Evolutionary conservation across 2,113 vertebrate genomes (phyloP).

Genomic region (Gobius niger): DNA sequence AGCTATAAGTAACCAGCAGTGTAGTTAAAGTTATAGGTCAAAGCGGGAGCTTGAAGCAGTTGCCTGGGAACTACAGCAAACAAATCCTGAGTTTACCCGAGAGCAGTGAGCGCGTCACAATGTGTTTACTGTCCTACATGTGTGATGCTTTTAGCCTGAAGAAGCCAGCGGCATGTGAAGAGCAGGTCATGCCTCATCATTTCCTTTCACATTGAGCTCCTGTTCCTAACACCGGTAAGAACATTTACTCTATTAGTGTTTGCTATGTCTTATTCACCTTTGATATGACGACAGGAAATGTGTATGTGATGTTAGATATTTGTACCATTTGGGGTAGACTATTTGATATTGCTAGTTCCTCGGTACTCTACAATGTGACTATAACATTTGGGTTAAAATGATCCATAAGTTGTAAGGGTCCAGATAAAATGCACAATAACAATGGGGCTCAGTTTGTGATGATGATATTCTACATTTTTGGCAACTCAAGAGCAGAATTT

Average conservation of each 20-base stretch:
- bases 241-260: not conserved
- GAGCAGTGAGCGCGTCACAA: not conserved
- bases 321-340: not conserved
- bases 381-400: no score
- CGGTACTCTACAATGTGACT: no score
- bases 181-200: not conserved
- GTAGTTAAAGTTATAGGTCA: not conserved
- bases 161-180: not conserved
- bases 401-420: no score
- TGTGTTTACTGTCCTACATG: not conserved
- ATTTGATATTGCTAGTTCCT: no score
- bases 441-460: no score
- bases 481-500: no score
- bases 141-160: not conserved
- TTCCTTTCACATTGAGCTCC: not conserved
- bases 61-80: slow-evolving; percentile 81
- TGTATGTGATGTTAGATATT: not conserved
- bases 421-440: no score
- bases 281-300: not conserved
- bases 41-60: slow-evolving; percentile 60
- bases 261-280: not conserved
- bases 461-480: no score
- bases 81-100: slow-evolving; percentile 39
- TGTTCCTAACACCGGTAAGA: slow-evolving; percentile 26
- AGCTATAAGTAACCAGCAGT: not conserved